Conservation (phyloP, 2,888 invertebrate genomes). For the Eilema griseolum region DNA sequence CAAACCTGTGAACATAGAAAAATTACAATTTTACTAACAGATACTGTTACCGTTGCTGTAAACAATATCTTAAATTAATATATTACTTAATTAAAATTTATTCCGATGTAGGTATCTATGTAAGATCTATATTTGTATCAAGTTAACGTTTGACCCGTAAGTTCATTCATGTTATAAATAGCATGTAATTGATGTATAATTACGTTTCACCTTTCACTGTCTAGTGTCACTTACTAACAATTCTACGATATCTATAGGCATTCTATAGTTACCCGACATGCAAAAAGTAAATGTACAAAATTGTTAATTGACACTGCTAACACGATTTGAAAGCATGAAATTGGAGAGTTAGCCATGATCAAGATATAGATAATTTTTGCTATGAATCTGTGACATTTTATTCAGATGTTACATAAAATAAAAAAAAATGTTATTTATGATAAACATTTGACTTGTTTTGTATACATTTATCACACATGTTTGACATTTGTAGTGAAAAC, state of each 20-base stretch:
- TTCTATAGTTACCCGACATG: slow-evolving; percentile 55
- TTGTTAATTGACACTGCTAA: slow-evolving; percentile 62
- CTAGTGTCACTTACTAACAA: slow-evolving; percentile 43
- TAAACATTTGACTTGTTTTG: background rate
- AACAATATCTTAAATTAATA: background rate
- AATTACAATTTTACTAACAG: background rate
- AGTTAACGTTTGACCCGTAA: background rate
- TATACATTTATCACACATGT: background rate
- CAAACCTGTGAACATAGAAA: background rate
- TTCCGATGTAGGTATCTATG: background rate
- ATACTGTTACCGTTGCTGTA: background rate
- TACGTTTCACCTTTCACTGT: slow-evolving; percentile 47
- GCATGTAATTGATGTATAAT: slow-evolving; percentile 32
- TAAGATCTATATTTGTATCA: background rate
- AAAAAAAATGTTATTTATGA: background rate
- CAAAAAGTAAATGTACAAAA: slow-evolving; percentile 67
- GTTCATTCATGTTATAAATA: slow-evolving; percentile 17
- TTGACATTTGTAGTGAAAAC: slow-evolving; percentile 7
- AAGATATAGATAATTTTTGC: slow-evolving; percentile 49
- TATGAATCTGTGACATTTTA: slow-evolving; percentile 38
- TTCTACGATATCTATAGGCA: slow-evolving; percentile 37
- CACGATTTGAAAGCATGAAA: slow-evolving; percentile 66
- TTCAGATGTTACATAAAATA: slow-evolving; percentile 28
- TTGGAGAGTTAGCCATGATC: slow-evolving; percentile 51
- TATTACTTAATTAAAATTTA: slow-evolving; percentile 2